Evolutionary conservation across 1,140 invertebrate species (phyloP), one percentile per base, ranked within the genome.

Genomic region (Chionoecetes opilio): DNA sequence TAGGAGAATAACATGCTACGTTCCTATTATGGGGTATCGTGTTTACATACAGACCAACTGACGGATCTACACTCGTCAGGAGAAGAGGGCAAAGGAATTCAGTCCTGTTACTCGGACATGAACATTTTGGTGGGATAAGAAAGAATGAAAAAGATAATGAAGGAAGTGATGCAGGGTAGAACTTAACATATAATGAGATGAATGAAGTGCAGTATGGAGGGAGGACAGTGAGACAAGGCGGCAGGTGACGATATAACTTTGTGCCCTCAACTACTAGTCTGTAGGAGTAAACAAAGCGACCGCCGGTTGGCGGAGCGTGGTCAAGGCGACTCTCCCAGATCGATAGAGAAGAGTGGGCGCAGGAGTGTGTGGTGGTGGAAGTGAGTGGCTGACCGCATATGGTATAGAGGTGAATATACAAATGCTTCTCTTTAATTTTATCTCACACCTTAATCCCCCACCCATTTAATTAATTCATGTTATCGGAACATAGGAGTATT

Each of bases 381-480:
- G 14, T 87, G 85, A 87, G 85, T 87, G 85, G 34, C 85, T 87
- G 85, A 38, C 32, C 85, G 37, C 85, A 87, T 29, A 87, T 87
- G 85, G 85, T 31, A 37, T 29, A 87, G 85, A 34, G 85, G 85
- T 32, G 32, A 32, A 38, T 8, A 38, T 3, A 38, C 0, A 87
- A 6, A 37, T 17, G 2, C 11, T 9, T 11, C 31, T 9, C 11
- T 29, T 35, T 14, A 3, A 34, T 21, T 35, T 35, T 85, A 3
- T 26, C 21, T 53, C 21, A 53, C 9, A 14, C 46, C n/a, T n/a
- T n/a, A n/a, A n/a, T n/a, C n/a, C n/a, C n/a, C n/a, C n/a, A n/a
- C n/a, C n/a, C n/a, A n/a, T n/a, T n/a, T n/a, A n/a, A 53, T 53
- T 53, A 17, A 53, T 53, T 53, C 11, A 17, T 9, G 46, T 53